phyloP scores from a whole-genome alignment of 2,888 invertebrate species.

The Smittia aterrima region DNA sequence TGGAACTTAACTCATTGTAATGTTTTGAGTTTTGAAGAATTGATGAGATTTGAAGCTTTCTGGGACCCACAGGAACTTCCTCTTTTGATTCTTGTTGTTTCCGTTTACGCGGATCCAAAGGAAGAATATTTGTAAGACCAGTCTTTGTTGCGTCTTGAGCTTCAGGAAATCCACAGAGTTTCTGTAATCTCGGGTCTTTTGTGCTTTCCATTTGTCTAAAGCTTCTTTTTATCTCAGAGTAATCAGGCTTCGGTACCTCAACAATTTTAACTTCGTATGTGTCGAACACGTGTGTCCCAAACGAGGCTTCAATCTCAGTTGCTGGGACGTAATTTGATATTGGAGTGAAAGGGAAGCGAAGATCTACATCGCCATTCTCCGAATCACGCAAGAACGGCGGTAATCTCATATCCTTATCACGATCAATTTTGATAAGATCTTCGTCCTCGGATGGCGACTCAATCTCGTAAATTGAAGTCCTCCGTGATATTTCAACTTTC shows the following conservation, averaged over 20 bases:
- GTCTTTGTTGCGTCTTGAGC: slow-evolving; percentile 52
- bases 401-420: slow-evolving; percentile 49
- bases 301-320: slow-evolving; percentile 81
- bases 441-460: slow-evolving; percentile 39
- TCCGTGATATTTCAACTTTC: neutral
- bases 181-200: slow-evolving; percentile 72
- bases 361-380: slow-evolving; percentile 65
- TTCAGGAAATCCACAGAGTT: slow-evolving; percentile 68
- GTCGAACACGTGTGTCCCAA: slow-evolving; percentile 74
- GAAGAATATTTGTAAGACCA: slow-evolving; percentile 43
- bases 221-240: slow-evolving; percentile 64
- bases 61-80: slow-evolving; percentile 46
- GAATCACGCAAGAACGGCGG: slow-evolving; percentile 43
- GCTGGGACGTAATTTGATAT: slow-evolving; percentile 78
- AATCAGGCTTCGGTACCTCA: slow-evolving; percentile 72
- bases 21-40: slow-evolving; percentile 66
- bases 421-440: slow-evolving; percentile 43
- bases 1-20: slow-evolving; percentile 69
- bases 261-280: slow-evolving; percentile 62
- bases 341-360: slow-evolving; percentile 76
- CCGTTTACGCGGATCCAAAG: slow-evolving; percentile 32
- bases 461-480: slow-evolving; percentile 43
- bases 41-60: slow-evolving; percentile 55
- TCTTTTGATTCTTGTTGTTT: slow-evolving; percentile 55
- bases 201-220: slow-evolving; percentile 54